A percentile compares a stretch with the other conserved stretches of the same genome.
phyloP scores from a whole-genome alignment of 2,797 vertebrate species.

The Sebastiscus tertius region DNA sequence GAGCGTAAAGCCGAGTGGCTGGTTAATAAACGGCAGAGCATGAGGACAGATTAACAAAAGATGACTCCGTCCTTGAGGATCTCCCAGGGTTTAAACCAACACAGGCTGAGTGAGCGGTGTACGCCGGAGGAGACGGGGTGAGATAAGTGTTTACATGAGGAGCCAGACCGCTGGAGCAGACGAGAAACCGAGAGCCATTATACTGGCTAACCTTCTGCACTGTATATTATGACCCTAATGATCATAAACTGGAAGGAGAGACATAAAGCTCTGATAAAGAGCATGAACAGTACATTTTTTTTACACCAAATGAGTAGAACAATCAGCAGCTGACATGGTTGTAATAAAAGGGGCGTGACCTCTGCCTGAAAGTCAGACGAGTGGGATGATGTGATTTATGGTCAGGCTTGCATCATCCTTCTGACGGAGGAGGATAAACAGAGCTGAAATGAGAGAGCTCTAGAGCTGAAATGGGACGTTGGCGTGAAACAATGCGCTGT shows the following conservation, averaged over 20 bases:
- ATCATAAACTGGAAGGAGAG: slow-evolving; percentile 16
- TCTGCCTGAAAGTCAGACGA: slow-evolving; percentile 47
- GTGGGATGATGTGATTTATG: slow-evolving; percentile 51
- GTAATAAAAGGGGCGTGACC: slow-evolving; percentile 35
- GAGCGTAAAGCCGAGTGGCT: neutral
- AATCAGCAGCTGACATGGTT: slow-evolving; percentile 8
- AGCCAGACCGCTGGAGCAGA: slow-evolving; percentile 24
- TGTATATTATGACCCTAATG: slow-evolving; percentile 5
- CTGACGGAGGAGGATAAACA: slow-evolving; percentile 4
- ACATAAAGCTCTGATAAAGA: slow-evolving; percentile 1
- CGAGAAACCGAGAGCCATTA: slow-evolving; percentile 7
- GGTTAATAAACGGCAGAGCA: slow-evolving; percentile 63
- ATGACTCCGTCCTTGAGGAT: slow-evolving; percentile 54
- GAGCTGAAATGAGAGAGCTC: neutral
- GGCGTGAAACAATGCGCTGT: neutral
- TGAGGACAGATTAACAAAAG: slow-evolving; percentile 61
- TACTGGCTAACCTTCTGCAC: slow-evolving; percentile 7
- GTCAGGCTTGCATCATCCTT: slow-evolving; percentile 37
- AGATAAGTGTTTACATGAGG: slow-evolving; percentile 59
- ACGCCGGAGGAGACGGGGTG: slow-evolving; percentile 13
- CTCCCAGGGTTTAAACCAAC: slow-evolving; percentile 51
- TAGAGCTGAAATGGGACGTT: neutral
- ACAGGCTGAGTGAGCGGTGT: slow-evolving; percentile 12
- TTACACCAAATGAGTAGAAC: neutral
- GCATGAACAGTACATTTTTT: neutral